Base-by-base conservation (phyloP, 2,888 invertebrate genomes). In the Cataglyphis albicans region DNA sequence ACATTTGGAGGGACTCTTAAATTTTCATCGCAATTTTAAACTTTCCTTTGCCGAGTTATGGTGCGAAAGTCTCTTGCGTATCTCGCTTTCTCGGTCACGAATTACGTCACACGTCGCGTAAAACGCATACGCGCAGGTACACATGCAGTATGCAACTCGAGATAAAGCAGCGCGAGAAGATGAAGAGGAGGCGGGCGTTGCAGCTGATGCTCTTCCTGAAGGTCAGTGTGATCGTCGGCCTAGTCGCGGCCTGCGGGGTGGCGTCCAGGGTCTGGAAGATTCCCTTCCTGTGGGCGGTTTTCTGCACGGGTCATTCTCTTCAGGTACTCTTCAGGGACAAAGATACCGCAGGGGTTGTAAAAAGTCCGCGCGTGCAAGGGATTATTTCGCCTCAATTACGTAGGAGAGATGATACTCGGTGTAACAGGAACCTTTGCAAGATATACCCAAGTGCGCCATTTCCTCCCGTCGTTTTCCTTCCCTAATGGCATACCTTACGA, bases 101-200 rank as follows among this genome's bases (percentile, higher is more conserved):
- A 59, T 78, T 72, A 78, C 68, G 68, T 55, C 48, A 74, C 21
- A 21, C 57, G 9, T 73, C 35, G 32, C 38, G 32, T 35, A 52
- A 25, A 55, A 52, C 67, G 44, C 95, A 96, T 91, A 55, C 65
- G 41, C 73, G 65, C 74, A 95, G 96, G 89, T 95, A 96, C 92
- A 96, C 96, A 57, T 95, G 96, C 91, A 96, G 95, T 88, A 95
- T 96, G 95, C 96, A 96, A 90, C 93, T 96, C 84, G 96, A 96
- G 88, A 95, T 95, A 84, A 95, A 96, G 90, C 95, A 96, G 63
- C 95, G 96, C 63, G 96, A 96, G 90, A 96, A 96, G 93, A 95
- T 96, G 95, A 95, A 95, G 76, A 95, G 95, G 87, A 95, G 96
- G 88, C 95, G 96, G 86, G 95, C 95, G 52, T 93, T 96, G 83